Conservation (phyloP, 2,113 vertebrate genomes). For the Abramis brama region DNA sequence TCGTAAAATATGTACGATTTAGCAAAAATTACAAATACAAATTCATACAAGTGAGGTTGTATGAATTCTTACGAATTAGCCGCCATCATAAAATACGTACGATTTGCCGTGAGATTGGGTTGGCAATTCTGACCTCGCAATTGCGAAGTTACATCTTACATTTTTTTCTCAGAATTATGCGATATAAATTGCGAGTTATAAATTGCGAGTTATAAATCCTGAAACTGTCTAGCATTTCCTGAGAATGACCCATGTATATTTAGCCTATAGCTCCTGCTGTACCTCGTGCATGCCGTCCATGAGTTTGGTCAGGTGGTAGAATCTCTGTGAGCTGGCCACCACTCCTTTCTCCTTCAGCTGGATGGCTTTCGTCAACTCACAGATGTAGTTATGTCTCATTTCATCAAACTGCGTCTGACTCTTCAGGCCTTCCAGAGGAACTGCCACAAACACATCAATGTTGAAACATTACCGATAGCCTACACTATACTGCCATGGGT, state of each 20-base stretch:
- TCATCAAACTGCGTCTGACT: conserved; percentile 94
- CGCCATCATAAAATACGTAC: too few species aligned
- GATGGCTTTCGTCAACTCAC: conserved; percentile 90
- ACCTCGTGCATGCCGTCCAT: conserved; percentile 97
- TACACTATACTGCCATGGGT: background rate
- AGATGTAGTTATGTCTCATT: conserved; percentile 95
- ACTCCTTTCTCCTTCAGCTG: conserved; percentile 87
- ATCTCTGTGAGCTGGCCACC: conserved; percentile 89
- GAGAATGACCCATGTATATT: background rate
- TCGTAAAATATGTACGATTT: too few species aligned
- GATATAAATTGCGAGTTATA: too few species aligned
- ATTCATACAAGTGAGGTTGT: too few species aligned
- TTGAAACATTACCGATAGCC: too few species aligned
- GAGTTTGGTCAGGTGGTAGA: conserved; percentile 95
- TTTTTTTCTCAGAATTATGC: too few species aligned
- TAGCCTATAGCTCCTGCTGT: conserved; percentile 38
- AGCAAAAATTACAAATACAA: too few species aligned
- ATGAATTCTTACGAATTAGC: too few species aligned
- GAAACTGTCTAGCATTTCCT: background rate
- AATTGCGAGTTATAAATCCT: too few species aligned
- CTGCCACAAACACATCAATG: conserved; percentile 69
- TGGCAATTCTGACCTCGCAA: too few species aligned
- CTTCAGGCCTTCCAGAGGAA: conserved; percentile 94
- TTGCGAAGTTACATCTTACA: too few species aligned
- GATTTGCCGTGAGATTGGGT: too few species aligned